Conservation (phyloP, 2,113 vertebrate species). For the Willisornis vidua region DNA sequence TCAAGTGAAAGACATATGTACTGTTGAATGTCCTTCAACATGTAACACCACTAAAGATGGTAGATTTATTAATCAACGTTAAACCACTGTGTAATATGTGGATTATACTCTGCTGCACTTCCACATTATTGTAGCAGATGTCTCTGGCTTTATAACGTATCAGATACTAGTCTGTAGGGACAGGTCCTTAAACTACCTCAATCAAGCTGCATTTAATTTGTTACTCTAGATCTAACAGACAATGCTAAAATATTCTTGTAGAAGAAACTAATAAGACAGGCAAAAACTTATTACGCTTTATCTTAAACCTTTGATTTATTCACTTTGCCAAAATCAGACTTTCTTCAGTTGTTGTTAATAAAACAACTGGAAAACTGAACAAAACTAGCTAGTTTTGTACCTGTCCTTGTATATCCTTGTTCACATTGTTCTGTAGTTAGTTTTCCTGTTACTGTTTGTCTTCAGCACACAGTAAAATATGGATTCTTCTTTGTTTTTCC, state of each 20-base stretch:
- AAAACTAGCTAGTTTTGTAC: neutral
- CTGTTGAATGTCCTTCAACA: neutral
- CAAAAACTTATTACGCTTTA: neutral
- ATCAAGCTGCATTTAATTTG: neutral
- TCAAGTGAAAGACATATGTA: neutral
- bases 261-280: neutral
- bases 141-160: neutral
- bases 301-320: neutral
- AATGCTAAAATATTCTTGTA: neutral
- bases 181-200: neutral
- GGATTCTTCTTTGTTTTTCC: neutral
- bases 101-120: neutral
- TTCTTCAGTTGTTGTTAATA: neutral
- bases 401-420: neutral
- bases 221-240: neutral
- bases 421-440: neutral
- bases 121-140: neutral
- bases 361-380: neutral
- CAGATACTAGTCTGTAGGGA: neutral
- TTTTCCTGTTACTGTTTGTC: neutral
- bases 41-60: neutral
- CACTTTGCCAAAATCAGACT: neutral
- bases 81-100: neutral
- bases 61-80: neutral
- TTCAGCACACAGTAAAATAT: neutral